Evolutionary conservation across 2,888 invertebrate species (phyloP).

Genomic region (Bombylius discolor): DNA sequence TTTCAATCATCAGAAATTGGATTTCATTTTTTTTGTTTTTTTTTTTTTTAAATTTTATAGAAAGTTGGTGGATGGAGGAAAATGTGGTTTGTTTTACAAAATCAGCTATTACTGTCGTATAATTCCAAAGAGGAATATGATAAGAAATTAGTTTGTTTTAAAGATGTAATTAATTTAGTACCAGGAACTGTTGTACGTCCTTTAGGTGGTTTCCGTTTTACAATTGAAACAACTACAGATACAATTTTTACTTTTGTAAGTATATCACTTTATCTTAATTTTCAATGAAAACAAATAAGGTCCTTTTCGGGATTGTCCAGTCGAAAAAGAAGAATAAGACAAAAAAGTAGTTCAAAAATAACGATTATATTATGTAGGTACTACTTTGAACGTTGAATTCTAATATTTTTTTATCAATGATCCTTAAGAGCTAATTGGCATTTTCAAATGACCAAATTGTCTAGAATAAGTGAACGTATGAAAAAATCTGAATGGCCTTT

Average conservation of each 20-base stretch:
- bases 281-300: background rate
- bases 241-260: conserved; percentile 26
- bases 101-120: conserved; percentile 25
- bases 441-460: no score
- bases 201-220: conserved; percentile 24
- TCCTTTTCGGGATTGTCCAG: no score
- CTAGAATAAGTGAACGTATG: no score
- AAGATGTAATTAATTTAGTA: conserved; percentile 26
- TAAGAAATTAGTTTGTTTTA: conserved; percentile 25
- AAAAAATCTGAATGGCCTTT: no score
- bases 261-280: background rate
- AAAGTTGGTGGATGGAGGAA: conserved; percentile 28
- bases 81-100: conserved; percentile 27
- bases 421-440: no score
- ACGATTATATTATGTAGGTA: no score
- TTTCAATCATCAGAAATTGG: background rate
- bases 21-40: background rate
- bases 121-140: conserved; percentile 27
- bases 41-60: conserved; percentile 12
- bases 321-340: no score
- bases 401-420: no score
- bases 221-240: conserved; percentile 26
- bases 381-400: no score
- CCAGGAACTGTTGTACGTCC: conserved; percentile 26
- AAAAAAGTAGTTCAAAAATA: no score